phyloP scores from a whole-genome alignment of 2,888 invertebrate genomes.

The Gnatocerus cornutus region DNA sequence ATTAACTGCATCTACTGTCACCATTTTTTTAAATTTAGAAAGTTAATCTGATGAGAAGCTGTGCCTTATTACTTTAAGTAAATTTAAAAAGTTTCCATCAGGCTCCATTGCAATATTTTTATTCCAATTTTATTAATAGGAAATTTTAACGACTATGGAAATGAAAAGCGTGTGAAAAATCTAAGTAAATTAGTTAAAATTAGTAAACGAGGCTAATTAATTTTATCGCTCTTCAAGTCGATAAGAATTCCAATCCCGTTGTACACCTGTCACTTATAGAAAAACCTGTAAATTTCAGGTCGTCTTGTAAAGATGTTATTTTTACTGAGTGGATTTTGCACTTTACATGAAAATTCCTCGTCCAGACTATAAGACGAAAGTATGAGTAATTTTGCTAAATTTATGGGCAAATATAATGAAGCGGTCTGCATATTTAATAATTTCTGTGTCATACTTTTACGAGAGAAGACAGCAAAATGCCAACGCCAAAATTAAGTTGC shows the following conservation, averaged over 20 bases:
- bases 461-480: slow-evolving; percentile 1
- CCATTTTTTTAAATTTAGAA: no score
- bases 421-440: neutral
- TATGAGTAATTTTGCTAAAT: neutral
- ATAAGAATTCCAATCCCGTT: slow-evolving; percentile 7
- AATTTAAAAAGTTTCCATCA: no score
- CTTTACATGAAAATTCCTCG: neutral
- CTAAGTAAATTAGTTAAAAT: neutral
- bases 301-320: neutral
- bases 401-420: neutral
- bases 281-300: slow-evolving; percentile 5
- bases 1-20: no score
- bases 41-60: no score
- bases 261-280: slow-evolving; percentile 15
- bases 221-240: slow-evolving; percentile 2
- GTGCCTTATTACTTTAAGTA: no score
- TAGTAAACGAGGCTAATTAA: slow-evolving; percentile 1
- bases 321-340: neutral
- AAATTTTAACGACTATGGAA: neutral
- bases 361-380: neutral
- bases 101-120: no score
- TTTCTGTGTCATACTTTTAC: no score
- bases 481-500: neutral
- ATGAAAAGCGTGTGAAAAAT: slow-evolving; percentile 1
- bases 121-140: no score